phyloP scores from a whole-genome alignment of 1,140 invertebrate genomes.

The Elymnias hypermnestra region DNA sequence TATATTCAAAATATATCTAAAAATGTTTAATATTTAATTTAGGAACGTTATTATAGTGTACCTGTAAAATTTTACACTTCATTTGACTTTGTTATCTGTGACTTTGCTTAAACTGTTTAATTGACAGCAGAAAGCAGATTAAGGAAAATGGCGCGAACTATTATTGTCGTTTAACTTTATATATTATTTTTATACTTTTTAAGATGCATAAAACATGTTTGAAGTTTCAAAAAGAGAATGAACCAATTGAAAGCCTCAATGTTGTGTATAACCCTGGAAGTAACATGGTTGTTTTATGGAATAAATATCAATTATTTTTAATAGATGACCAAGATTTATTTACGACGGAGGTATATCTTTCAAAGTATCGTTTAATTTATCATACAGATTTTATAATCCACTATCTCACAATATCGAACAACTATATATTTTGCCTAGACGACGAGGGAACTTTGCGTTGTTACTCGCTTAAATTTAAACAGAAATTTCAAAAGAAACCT shows the following conservation, averaged over 20 bases:
- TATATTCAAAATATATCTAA: too few species aligned
- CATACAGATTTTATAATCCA: conserved; percentile 37
- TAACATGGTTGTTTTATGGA: conserved; percentile 39
- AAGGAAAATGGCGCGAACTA: too few species aligned
- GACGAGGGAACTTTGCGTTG: conserved; percentile 32
- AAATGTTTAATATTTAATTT: too few species aligned
- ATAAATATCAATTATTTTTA: conserved; percentile 55
- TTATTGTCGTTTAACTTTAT: too few species aligned
- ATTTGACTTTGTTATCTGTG: too few species aligned
- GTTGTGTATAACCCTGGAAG: conserved; percentile 31
- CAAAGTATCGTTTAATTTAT: conserved; percentile 8
- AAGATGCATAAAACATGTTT: conserved; percentile 1
- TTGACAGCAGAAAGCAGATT: too few species aligned
- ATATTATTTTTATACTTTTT: too few species aligned
- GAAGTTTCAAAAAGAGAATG: conserved; percentile 13
- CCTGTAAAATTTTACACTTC: too few species aligned
- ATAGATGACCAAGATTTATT: conserved; percentile 38
- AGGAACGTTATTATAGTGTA: too few species aligned
- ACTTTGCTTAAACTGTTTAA: too few species aligned
- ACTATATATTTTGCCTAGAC: conserved; percentile 49
- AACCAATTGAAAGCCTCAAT: conserved; percentile 32
- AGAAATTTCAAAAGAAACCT: conserved; percentile 32
- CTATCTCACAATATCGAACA: conserved; percentile 30
- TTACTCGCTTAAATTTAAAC: conserved; percentile 42
- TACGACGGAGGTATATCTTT: conserved; percentile 16